Conservation (phyloP, 2,888 invertebrate genomes). For the Quadroppia sp. region DNA sequence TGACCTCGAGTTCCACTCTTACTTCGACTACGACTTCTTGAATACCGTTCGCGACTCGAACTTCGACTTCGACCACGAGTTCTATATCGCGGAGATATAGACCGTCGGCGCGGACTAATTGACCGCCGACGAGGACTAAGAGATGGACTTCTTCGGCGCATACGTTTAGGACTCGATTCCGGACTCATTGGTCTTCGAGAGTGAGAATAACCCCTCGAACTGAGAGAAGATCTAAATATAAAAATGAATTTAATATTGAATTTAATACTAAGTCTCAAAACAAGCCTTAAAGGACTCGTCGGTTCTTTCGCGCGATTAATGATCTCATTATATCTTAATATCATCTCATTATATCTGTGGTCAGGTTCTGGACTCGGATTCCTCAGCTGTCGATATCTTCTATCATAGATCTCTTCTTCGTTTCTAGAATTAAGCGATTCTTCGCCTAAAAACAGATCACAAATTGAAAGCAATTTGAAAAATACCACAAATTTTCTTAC, state of each 20-base stretch:
- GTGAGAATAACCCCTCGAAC: too few species aligned
- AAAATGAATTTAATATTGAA: too few species aligned
- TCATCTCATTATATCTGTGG: too few species aligned
- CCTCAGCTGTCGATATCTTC: neutral
- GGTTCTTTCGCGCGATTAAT: too few species aligned
- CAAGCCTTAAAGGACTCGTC: too few species aligned
- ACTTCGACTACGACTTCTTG: neutral
- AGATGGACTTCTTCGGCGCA: slow-evolving; percentile 9
- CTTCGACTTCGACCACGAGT: neutral
- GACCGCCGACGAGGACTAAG: slow-evolving; percentile 3
- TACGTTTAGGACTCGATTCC: neutral
- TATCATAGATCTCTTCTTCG: neutral
- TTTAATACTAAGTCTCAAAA: too few species aligned
- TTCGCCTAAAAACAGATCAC: neutral
- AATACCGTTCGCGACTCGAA: neutral
- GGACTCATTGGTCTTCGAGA: neutral
- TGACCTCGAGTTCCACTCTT: neutral
- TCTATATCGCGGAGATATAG: neutral
- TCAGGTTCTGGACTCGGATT: slow-evolving; percentile 11
- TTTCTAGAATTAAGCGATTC: neutral
- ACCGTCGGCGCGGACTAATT: neutral
- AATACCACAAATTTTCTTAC: neutral
- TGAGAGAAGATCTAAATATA: too few species aligned
- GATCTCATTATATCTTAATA: too few species aligned
- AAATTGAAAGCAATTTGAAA: too few species aligned